A percentile compares a stretch with the other conserved stretches of the same genome.
Conservation (phyloP, 2,113 vertebrate species). For the Delphinapterus leucas region DNA sequence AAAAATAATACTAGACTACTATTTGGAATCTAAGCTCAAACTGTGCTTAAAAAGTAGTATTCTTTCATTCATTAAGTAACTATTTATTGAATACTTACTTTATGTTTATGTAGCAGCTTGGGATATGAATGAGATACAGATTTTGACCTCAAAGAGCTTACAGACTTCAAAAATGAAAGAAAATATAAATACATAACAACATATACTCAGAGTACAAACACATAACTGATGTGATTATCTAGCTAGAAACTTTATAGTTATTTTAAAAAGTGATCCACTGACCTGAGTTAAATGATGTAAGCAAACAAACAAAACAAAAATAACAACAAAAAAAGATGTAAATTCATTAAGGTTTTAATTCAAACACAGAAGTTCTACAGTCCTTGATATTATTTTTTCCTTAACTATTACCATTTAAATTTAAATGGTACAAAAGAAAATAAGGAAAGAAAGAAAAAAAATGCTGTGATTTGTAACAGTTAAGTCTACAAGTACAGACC, state of each 20-base stretch:
- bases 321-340: background rate
- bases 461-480: background rate
- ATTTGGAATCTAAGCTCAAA: slow-evolving; percentile 21
- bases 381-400: background rate
- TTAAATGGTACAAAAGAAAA: background rate
- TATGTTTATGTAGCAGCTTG: background rate
- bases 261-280: background rate
- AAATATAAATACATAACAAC: background rate
- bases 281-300: background rate
- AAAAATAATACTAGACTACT: background rate
- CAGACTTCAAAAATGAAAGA: background rate
- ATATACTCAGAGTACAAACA: background rate
- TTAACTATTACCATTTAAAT: slow-evolving; percentile 6
- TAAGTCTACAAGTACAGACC: background rate
- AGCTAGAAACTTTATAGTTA: background rate
- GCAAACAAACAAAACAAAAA: background rate
- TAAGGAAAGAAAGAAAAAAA: background rate
- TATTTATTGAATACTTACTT: background rate
- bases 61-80: background rate
- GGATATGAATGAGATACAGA: background rate
- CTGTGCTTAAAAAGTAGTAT: background rate
- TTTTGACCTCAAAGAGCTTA: background rate
- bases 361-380: background rate
- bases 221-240: background rate
- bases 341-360: background rate